A percentile compares a stretch with the other conserved stretches of the same genome.
phyloP scores from a whole-genome alignment of 1,140 invertebrate species.

The Paraescarpia echinospica region DNA sequence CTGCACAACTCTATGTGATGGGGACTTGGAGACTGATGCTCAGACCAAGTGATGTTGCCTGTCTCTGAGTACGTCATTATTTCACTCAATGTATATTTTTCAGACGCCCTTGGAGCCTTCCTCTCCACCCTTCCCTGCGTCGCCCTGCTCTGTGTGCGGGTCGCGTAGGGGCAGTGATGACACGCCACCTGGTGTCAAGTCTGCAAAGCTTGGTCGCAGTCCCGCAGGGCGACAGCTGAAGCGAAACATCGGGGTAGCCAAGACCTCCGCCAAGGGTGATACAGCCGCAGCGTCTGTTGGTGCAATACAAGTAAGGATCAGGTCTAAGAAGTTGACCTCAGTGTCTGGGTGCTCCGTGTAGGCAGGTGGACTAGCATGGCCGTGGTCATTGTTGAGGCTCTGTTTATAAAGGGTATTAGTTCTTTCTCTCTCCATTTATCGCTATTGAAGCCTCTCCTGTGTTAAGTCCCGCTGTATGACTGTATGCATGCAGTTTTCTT shows the following conservation, averaged over 20 bases:
- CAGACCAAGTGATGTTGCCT: too few relatives aligned
- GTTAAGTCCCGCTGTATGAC: too few relatives aligned
- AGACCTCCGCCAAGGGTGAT: background rate
- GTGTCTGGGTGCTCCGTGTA: background rate
- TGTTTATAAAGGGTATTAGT: too few relatives aligned
- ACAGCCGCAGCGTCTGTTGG: background rate
- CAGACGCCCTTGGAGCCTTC: background rate
- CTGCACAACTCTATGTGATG: too few relatives aligned
- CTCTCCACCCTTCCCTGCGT: background rate
- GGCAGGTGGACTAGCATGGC: too few relatives aligned
- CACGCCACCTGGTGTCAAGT: background rate
- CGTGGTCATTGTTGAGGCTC: too few relatives aligned
- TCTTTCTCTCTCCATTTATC: too few relatives aligned
- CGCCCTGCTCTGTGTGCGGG: background rate
- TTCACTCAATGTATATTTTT: too few relatives aligned
- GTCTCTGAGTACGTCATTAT: too few relatives aligned
- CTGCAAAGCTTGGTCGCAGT: background rate
- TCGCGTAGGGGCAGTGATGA: background rate
- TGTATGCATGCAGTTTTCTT: too few relatives aligned
- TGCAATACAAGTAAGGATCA: background rate
- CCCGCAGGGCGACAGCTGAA: background rate
- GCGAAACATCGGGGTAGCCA: background rate
- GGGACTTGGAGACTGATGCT: too few relatives aligned
- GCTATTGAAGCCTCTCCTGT: too few relatives aligned
- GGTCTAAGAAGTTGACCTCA: background rate